These are phyloP conservation scores for Etheostoma perlongum DNA, from an alignment of 2,797 vertebrate genomes.

Conservation along the genomic window DNA sequence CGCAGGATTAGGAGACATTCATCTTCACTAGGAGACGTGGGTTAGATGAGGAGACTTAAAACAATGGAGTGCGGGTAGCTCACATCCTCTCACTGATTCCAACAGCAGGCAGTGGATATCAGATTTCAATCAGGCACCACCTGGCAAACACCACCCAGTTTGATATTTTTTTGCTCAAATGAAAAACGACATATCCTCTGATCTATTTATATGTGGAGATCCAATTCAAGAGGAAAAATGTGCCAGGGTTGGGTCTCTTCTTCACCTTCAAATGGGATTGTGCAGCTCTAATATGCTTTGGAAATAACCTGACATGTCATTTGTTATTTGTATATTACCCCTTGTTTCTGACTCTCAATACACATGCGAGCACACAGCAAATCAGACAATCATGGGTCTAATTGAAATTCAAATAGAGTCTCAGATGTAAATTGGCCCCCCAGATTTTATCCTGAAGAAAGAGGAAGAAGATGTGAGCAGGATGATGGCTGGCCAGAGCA, in stretches of 20 bases:
- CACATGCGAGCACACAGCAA: slow-evolving; percentile 7
- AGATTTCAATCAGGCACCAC: slow-evolving; percentile 2
- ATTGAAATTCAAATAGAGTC: not conserved
- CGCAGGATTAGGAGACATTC: slow-evolving; percentile 52
- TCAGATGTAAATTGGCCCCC: not conserved
- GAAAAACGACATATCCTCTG: not conserved
- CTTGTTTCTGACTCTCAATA: slow-evolving; percentile 13
- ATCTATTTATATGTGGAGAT: not conserved
- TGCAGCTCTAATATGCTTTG: slow-evolving; percentile 5
- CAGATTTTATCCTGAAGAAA: not conserved
- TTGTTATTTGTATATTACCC: not conserved
- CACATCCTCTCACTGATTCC: slow-evolving; percentile 40
- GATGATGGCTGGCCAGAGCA: slow-evolving; percentile 69
- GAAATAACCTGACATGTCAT: not conserved
- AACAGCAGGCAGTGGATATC: not conserved
- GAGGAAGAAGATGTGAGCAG: slow-evolving; percentile 53
- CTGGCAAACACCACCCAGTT: not conserved
- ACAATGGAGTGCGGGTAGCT: slow-evolving; percentile 44
- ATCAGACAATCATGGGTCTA: not conserved
- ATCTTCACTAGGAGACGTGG: slow-evolving; percentile 86
- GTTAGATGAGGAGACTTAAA: slow-evolving; percentile 36
- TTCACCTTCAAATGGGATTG: slow-evolving; percentile 1
- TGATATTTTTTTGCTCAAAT: not conserved
- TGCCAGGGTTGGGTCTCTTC: not conserved
- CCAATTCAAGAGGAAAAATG: not conserved